phyloP scores from a whole-genome alignment of 2,797 vertebrate species.

The Myiotriccus ornatus region DNA sequence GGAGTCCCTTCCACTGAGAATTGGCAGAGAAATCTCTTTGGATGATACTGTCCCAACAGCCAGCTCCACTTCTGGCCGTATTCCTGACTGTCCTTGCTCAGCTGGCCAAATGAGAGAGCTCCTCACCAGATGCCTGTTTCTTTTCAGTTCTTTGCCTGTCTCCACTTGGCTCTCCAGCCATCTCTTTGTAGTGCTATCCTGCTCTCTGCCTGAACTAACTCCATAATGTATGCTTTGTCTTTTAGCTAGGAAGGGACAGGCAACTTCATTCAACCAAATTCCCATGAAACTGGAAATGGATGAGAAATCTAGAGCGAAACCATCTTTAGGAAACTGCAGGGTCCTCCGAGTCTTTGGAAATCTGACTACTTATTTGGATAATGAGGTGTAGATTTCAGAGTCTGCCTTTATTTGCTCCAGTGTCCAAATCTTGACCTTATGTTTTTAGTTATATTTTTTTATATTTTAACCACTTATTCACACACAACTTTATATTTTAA shows the following conservation, averaged over 20 bases:
- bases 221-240: not conserved
- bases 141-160: not conserved
- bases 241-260: not conserved
- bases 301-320: not conserved
- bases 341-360: not conserved
- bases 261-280: not conserved
- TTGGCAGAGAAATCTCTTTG: not conserved
- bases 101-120: not conserved
- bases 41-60: not conserved
- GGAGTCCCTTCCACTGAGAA: not conserved
- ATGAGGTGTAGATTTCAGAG: not conserved
- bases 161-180: not conserved
- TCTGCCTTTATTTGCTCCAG: not conserved
- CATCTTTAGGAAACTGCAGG: not conserved
- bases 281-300: not conserved
- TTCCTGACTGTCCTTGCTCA: not conserved
- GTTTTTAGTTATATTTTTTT: slow-evolving; percentile 2
- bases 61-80: not conserved
- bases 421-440: not conserved
- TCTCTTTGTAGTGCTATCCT: not conserved
- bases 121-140: not conserved
- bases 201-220: not conserved
- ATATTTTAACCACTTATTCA: not conserved
- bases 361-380: not conserved
- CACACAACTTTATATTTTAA: not conserved